phyloP scores from a whole-genome alignment of 2,888 invertebrate species.

The Pammene aurita region DNA sequence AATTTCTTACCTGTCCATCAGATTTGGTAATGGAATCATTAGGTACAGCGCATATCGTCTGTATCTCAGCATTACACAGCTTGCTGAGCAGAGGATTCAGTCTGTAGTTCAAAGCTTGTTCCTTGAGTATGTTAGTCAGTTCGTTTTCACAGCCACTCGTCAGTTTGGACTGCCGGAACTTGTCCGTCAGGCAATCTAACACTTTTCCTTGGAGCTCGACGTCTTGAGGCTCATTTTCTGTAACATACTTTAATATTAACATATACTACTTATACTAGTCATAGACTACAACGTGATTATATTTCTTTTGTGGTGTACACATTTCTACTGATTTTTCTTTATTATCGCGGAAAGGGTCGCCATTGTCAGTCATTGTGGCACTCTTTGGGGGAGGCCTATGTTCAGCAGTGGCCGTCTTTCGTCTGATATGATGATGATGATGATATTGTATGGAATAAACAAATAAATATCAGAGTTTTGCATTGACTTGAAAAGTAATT shows the following conservation, averaged over 20 bases:
- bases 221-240: constrained; percentile 82
- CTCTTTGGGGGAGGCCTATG: too few species aligned
- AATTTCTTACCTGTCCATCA: constrained; percentile 71
- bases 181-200: constrained; percentile 91
- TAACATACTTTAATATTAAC: constrained; percentile 45
- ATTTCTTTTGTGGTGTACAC: too few species aligned
- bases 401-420: too few species aligned
- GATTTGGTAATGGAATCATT: constrained; percentile 73
- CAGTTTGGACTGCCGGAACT: constrained; percentile 89
- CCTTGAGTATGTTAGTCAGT: constrained; percentile 91
- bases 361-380: too few species aligned
- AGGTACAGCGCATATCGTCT: constrained; percentile 84
- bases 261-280: too few species aligned
- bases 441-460: too few species aligned
- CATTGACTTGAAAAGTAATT: too few species aligned
- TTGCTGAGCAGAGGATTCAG: constrained; percentile 93
- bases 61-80: constrained; percentile 89
- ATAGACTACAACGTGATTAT: too few species aligned
- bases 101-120: constrained; percentile 95
- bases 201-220: constrained; percentile 92
- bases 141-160: constrained; percentile 91
- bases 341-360: too few species aligned
- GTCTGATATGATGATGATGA: too few species aligned
- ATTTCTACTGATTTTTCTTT: too few species aligned
- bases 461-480: too few species aligned